Evolutionary conservation across 2,888 invertebrate species (phyloP), one percentile per base, ranked within the genome.

Genomic region (Pollenia labialis): DNA sequence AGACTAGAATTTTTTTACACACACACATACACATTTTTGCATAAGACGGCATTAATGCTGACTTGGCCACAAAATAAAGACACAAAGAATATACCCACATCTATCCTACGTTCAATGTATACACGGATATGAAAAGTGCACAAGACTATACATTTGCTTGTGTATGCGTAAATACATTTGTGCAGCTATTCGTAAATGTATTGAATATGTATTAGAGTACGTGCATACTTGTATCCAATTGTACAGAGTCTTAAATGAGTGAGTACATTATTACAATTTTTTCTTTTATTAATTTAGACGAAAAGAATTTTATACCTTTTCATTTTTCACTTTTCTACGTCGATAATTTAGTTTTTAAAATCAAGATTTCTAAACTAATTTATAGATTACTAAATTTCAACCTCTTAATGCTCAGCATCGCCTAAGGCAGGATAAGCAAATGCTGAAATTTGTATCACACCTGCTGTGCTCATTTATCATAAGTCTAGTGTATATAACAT

Each of bases 11-110:
- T 48, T 40, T 48, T 16, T 32, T 10, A 32, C 12, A 50, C 54
- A 72, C 8, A 66, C 18, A 56, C 54, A 72, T 11, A 66, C 18
- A 56, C 23, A 54, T 44, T 64, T 76, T 77, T 71, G 71, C 48
- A 83, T 64, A 54, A 64, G 42, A 77, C 14, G 50, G 16, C 42
- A 77, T 44, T 72, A 72, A 46, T 77, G 77, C 83, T 72, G 77
- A 84, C 56, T 71, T 71, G 66, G 68, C 77, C 66, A 54, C 58
- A 76, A 75, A 72, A 76, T 68, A 66, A 71, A 58, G 64, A 72
- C 64, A 69, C 23, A 42, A 68, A 60, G 12, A 68, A 44, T 60
- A 52, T 68, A 50, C 32, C 23, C 48, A 56, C 68, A 58, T 75
- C 54, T 23, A 75, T 52, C 14, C 2, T 6, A 32, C 14, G 7